Evolutionary conservation across 2,797 vertebrate genomes (phyloP).

Genomic region (Sebastes minor): DNA sequence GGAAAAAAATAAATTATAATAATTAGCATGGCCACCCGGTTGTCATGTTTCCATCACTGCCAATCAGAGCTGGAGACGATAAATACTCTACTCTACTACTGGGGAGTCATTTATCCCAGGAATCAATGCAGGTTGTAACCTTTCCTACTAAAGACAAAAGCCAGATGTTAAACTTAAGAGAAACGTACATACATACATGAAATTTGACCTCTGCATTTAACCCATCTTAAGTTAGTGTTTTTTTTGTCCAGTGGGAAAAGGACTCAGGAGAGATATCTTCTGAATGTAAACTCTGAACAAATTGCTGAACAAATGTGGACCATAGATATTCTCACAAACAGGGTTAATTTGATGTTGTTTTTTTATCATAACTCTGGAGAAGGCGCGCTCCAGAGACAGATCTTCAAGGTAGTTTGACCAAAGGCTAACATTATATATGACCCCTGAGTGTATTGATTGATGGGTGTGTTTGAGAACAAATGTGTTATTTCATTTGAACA

Average conservation of each 20-base stretch:
- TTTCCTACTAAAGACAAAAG: neutral
- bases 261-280: neutral
- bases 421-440: neutral
- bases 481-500: neutral
- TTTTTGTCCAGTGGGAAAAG: neutral
- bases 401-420: neutral
- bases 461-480: neutral
- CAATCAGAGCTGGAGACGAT: too few relatives aligned
- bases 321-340: too few relatives aligned
- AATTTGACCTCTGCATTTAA: too few relatives aligned
- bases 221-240: rapidly evolving
- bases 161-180: neutral
- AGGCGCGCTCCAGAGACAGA: too few relatives aligned
- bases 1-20: too few relatives aligned
- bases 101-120: too few relatives aligned
- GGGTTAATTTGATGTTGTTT: too few relatives aligned
- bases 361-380: too few relatives aligned
- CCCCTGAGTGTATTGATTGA: neutral
- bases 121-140: neutral
- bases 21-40: too few relatives aligned
- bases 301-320: neutral
- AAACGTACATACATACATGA: too few relatives aligned
- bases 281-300: neutral
- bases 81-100: too few relatives aligned
- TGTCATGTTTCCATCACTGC: too few relatives aligned